Evolutionary conservation across 2,797 vertebrate species (phyloP), one percentile per base, ranked within the genome.

Genomic region (Gastrophryne carolinensis): DNA sequence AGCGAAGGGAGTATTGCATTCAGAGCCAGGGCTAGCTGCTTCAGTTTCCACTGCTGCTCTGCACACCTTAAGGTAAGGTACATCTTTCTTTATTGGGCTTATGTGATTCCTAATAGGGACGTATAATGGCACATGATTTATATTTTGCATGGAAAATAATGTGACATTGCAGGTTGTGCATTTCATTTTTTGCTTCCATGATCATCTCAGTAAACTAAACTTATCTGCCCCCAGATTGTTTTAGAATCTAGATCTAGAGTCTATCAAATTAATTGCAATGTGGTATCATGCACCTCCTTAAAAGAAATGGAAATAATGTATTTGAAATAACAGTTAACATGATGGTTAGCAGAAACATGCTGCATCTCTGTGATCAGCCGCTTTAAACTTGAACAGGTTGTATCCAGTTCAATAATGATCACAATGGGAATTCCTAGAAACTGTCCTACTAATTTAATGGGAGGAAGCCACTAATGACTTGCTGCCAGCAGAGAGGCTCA

Each of bases 391-490:
- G 9, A 47, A 10, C 24, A 32, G 67, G 37, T 58, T 44, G 5
- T 47, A 49, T 68, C 41, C 47, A 39, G 68, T 30, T 60, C 21
- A 23, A 17, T 47, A 71, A 58, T 60, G 68, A 60, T 71, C 32
- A n/a, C 54, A 49, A 60, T 57, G 54, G 68, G 68, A 57, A 60
- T 34, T 47, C 53, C 56, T 71, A 26, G 68, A 60, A 71, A 58
- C 34, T 6, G 44, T 44, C 17, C 1, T 30, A 49, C 27, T 47
- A 10, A 58, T 70, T 7, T 24, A 47, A 27, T 13, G 26, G 34
- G 52, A 69, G 62, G 62, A 65, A 65, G 35, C 35, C 35, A 41
- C 66, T 39, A 6, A 54, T 68, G 26, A 37, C 65, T 37, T 56
- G 65, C 13, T 68, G 23, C 21, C 30, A 41, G 34, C 30, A 37